A percentile compares a stretch with the other conserved stretches of the same genome.
phyloP scores from a whole-genome alignment of 2,797 vertebrate genomes.

The Sebastes diaconus region DNA sequence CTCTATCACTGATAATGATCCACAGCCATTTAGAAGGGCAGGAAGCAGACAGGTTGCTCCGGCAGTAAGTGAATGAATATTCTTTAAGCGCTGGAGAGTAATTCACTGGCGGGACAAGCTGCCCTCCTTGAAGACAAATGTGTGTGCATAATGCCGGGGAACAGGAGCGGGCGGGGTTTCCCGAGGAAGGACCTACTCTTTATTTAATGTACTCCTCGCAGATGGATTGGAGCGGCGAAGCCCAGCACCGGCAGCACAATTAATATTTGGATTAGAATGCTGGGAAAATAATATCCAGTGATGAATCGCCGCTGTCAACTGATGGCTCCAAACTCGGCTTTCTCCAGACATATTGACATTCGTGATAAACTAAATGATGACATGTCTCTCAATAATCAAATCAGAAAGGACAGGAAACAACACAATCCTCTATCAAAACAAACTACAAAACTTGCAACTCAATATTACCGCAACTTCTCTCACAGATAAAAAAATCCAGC shows the following conservation, averaged over 20 bases:
- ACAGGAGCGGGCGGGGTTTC: conserved; percentile 44
- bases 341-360: conserved; percentile 40
- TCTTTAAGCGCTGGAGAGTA: conserved; percentile 68
- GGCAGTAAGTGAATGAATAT: conserved; percentile 76
- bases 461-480: neutral
- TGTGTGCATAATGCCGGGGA: conserved; percentile 61
- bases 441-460: neutral
- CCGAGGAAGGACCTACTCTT: conserved; percentile 51
- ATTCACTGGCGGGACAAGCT: conserved; percentile 67
- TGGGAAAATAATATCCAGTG: conserved; percentile 53
- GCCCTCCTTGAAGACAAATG: conserved; percentile 74
- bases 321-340: conserved; percentile 35
- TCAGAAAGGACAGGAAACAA: neutral
- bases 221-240: conserved; percentile 59
- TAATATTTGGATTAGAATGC: conserved; percentile 70
- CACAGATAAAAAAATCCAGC: neutral
- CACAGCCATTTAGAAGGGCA: conserved; percentile 62
- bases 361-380: conserved; percentile 35
- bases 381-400: neutral
- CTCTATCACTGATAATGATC: conserved; percentile 73
- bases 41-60: conserved; percentile 68
- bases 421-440: neutral
- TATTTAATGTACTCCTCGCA: conserved; percentile 70
- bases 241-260: conserved; percentile 41
- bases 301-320: conserved; percentile 50